Conservation (phyloP, 2,888 invertebrate genomes). For the Watsonalla cultraria region DNA sequence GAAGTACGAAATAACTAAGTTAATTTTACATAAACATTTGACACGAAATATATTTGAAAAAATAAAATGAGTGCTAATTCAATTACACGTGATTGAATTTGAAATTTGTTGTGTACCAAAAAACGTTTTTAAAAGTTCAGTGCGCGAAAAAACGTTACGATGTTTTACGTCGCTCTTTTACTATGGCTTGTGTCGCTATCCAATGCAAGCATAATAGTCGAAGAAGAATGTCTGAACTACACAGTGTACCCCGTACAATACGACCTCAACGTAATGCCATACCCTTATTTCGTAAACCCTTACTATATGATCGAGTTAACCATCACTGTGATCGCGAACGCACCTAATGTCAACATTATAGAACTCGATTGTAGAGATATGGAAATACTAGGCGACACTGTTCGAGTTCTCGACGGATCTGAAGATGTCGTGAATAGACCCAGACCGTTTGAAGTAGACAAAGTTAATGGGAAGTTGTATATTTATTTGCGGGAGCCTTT, state of each 20-base stretch:
- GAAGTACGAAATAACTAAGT: slow-evolving; percentile 7
- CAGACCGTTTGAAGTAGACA: slow-evolving; percentile 52
- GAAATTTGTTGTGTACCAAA: background rate
- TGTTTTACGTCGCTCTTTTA: slow-evolving; percentile 30
- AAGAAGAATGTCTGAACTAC: slow-evolving; percentile 68
- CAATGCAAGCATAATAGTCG: slow-evolving; percentile 38
- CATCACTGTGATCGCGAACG: slow-evolving; percentile 62
- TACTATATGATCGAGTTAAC: slow-evolving; percentile 59
- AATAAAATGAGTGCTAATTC: slow-evolving; percentile 8
- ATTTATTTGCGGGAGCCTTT: slow-evolving; percentile 56
- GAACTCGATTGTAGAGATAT: slow-evolving; percentile 57
- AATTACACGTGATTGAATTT: background rate
- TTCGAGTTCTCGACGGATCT: slow-evolving; percentile 46
- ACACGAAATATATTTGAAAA: slow-evolving; percentile 6
- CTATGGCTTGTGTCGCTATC: slow-evolving; percentile 34
- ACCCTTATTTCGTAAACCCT: slow-evolving; percentile 38
- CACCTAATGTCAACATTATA: slow-evolving; percentile 50
- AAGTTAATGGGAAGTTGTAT: slow-evolving; percentile 40
- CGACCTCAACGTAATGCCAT: slow-evolving; percentile 55
- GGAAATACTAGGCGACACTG: slow-evolving; percentile 38
- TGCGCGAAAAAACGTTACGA: slow-evolving; percentile 18
- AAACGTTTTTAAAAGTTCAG: background rate
- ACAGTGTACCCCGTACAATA: slow-evolving; percentile 71
- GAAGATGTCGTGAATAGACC: slow-evolving; percentile 48
- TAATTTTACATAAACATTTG: background rate